Percentiles rank a stretch among this genome's conserved stretches.
Conservation (phyloP, 2,888 invertebrate species). For the Empis stercorea region DNA sequence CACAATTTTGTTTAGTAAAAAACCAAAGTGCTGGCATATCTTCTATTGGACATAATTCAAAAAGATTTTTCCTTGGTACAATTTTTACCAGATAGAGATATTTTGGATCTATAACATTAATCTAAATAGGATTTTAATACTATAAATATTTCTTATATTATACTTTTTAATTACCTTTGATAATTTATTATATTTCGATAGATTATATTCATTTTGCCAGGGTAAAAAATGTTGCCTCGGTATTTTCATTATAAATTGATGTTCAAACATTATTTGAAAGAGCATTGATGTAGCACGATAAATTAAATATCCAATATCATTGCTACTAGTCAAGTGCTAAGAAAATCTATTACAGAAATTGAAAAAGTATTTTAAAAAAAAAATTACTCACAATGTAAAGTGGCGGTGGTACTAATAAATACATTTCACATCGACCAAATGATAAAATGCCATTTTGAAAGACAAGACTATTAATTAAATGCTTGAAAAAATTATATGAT, state of each 20-base stretch:
- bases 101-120: conserved; percentile 37
- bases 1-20: conserved; percentile 53
- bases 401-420: conserved; percentile 45
- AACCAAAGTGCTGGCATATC: conserved; percentile 53
- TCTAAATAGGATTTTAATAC: conserved; percentile 13
- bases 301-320: conserved; percentile 37
- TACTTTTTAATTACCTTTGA: conserved; percentile 16
- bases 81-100: conserved; percentile 52
- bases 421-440: conserved; percentile 49
- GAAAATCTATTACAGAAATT: conserved; percentile 15
- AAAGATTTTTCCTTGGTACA: conserved; percentile 44
- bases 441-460: conserved; percentile 44
- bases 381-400: conserved; percentile 45
- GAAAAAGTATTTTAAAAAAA: neutral
- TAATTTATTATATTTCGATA: conserved; percentile 22
- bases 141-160: neutral
- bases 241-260: conserved; percentile 44
- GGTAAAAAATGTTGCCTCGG: conserved; percentile 55
- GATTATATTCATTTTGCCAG: conserved; percentile 37
- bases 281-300: conserved; percentile 48
- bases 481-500: conserved; percentile 43
- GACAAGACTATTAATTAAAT: conserved; percentile 46
- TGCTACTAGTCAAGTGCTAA: conserved; percentile 45
- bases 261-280: conserved; percentile 56
- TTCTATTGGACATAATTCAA: conserved; percentile 38